Evolutionary conservation across 2,888 invertebrate genomes (phyloP), one percentile per base, ranked within the genome.

Genomic region (Microplitis manilae): DNA sequence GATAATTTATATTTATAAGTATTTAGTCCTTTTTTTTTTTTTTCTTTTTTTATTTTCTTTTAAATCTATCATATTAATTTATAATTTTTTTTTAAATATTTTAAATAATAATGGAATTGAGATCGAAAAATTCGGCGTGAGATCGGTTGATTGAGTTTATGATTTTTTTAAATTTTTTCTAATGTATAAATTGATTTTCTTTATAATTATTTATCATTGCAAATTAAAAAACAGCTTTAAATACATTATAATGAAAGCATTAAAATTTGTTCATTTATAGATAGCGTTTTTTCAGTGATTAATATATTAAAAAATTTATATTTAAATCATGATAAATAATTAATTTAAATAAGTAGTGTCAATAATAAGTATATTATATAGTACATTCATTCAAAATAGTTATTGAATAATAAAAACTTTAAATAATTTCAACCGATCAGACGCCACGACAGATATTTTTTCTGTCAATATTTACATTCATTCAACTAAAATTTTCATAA

Each of bases 391-490:
- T 15, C 38, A 40, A 61, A 39, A 15, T 13, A 13, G 6, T 73
- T 38, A 39, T 68, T 20, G 15, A 60, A n/a, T 5, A 9, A 20
- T 39, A 13, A 60, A 73, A 38, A 67, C n/a, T 61, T 20, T 38
- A 39, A 39, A 61, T 15, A 72, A 61, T 50, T 20, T 40, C 41
- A 64, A 73, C 65, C 39, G 41, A 73, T 65, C 20, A 50, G 50
- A 59, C 64, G n/a, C 13, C 39, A 15, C 38, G 38, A 38, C 59
- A 30, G 70, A 41, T 17, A 68, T 15, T 15, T 62, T 41, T 59
- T 74, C 17, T 72, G 70, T 61, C 60, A 74, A 62, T 80, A 81
- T 80, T 80, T 80, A 81, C 81, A 81, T 62, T 76, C 64, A 77
- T 69, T 79, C 69, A 79, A 76, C 61, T 81, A 76, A 71, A 78